A percentile compares a stretch with the other conserved stretches of the same genome.
Conservation (phyloP, 2,113 vertebrate species). For the Sisor rabdophorus region DNA sequence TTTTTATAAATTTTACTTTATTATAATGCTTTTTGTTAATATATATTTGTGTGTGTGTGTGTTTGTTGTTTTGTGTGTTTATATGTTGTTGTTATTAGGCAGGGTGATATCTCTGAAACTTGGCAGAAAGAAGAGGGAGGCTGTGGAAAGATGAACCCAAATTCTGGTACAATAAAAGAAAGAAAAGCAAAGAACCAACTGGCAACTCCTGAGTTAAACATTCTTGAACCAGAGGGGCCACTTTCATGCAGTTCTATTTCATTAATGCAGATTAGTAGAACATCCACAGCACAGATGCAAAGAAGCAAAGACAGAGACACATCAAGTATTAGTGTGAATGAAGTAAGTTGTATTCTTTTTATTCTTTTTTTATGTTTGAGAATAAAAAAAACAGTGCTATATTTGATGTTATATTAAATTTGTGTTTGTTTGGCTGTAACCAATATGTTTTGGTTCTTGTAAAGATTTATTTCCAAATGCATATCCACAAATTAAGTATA, state of each 20-base stretch:
- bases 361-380: not conserved
- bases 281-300: conserved; percentile 5
- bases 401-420: not conserved
- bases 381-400: too few relatives aligned
- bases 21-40: not conserved
- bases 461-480: not conserved
- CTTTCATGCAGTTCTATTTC: not conserved
- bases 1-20: not conserved
- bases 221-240: not conserved
- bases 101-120: conserved; percentile 21
- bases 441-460: not conserved
- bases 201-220: not conserved
- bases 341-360: conserved; percentile 60
- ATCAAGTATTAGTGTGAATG: conserved; percentile 60
- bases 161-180: conserved; percentile 26
- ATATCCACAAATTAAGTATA: not conserved
- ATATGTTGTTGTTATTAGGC: conserved; percentile 41
- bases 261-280: conserved; percentile 6
- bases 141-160: conserved; percentile 14
- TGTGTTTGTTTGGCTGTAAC: not conserved
- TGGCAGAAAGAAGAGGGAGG: conserved; percentile 19
- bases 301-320: conserved; percentile 32
- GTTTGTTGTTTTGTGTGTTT: not conserved
- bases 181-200: not conserved
- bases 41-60: not conserved